These are phyloP conservation scores for Phlogophora meticulosa DNA, from an alignment of 2,888 invertebrate species.

Conservation along the genomic window DNA sequence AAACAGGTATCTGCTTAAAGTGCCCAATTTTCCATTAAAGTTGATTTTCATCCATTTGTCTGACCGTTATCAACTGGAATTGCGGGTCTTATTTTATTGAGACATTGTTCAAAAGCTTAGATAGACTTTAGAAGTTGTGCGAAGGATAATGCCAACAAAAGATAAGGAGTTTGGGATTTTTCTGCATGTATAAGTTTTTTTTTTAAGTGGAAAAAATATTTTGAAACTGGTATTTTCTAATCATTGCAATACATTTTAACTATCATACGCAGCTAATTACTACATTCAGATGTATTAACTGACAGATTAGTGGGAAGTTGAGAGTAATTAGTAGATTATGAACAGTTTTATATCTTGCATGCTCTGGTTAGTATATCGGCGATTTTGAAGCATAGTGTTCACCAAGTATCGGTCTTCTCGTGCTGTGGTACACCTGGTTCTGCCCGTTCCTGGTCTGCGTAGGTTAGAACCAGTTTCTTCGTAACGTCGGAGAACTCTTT, in stretches of 20 bases:
- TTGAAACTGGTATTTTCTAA: conserved; percentile 17
- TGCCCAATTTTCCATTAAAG: conserved; percentile 10
- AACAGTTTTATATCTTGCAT: conserved; percentile 21
- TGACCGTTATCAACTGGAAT: conserved; percentile 42
- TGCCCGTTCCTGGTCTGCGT: no score
- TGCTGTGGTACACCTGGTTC: no score
- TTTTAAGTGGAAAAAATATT: conserved; percentile 16
- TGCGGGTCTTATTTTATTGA: conserved; percentile 36
- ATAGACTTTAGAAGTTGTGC: conserved; percentile 18
- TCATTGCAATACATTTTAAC: conserved; percentile 11
- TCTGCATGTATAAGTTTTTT: neutral
- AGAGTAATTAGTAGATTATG: conserved; percentile 45
- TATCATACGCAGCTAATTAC: conserved; percentile 26
- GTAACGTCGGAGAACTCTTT: no score
- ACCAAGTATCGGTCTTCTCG: no score
- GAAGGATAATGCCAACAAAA: conserved; percentile 22
- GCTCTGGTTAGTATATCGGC: conserved; percentile 50
- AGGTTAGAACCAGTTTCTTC: no score
- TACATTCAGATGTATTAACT: conserved; percentile 16
- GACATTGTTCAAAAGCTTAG: conserved; percentile 18
- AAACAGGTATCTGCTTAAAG: conserved; percentile 1
- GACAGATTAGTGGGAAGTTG: conserved; percentile 20
- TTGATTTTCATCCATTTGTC: conserved; percentile 42
- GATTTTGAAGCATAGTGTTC: no score
- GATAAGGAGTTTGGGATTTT: neutral